Evolutionary conservation across 2,888 invertebrate species (phyloP), one percentile per base, ranked within the genome.

Genomic region (Drosophila austrosaltans): DNA sequence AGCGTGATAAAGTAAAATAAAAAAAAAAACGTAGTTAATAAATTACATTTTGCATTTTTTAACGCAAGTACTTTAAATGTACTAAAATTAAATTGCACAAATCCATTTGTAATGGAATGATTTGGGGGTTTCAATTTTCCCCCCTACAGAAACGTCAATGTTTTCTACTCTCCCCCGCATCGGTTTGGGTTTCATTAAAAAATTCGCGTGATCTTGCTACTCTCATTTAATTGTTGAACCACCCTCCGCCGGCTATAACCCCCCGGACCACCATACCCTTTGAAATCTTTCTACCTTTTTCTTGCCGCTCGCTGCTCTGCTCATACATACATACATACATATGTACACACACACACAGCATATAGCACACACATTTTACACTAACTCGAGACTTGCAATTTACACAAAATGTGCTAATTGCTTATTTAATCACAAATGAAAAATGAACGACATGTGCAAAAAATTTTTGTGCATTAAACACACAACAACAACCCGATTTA

Each of bases 361-460:
- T 36, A 36, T 5, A 48, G 22, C 48, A 22, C 48, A 48, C 48
- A 40, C 30, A 44, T 44, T 53, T 65, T 39, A 48, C 39, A 39
- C 12, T 59, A 59, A 42, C 28, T 60, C 32, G 44, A 53, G 30
- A 30, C 53, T 48, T 62, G 25, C 62, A 59, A 63, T 68, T 66
- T 63, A 64, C 53, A 56, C 30, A 28, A 66, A 70, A 69, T 69
- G 65, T 75, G 75, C 63, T 78, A 76, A 81, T 77, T 82, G 71
- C 54, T 74, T 72, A 72, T 73, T 77, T 71, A 76, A 81, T 56
- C 72, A 65, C 48, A 60, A 65, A 69, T 63, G 53, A 60, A 64
- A 73, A 82, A 79, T 79, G 73, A 74, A 66, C 63, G 63, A 78
- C 82, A 76, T 79, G 77, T 73, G 77, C 69, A 76, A 78, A 74